A percentile compares a stretch with the other conserved stretches of the same genome.
phyloP scores from a whole-genome alignment of 2,888 invertebrate genomes.

The Deroplatys truncata region DNA sequence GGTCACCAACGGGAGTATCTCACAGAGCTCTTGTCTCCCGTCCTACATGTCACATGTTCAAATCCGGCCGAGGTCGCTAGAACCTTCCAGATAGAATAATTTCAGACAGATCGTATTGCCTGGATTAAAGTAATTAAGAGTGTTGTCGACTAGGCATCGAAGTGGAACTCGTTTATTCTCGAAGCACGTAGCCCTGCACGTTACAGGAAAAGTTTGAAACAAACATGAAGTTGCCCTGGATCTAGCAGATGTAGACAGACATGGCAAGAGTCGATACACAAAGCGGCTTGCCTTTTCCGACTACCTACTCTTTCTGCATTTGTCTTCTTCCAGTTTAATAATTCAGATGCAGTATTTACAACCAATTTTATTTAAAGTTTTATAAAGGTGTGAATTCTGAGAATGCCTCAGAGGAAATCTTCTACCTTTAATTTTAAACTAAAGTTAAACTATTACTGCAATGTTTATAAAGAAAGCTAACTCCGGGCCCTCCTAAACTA shows the following conservation, averaged over 20 bases:
- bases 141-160: not conserved
- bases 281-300: not conserved
- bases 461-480: too few species aligned
- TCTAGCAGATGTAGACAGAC: not conserved
- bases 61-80: not conserved
- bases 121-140: not conserved
- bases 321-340: too few species aligned
- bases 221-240: not conserved
- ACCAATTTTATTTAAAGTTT: too few species aligned
- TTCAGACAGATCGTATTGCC: not conserved
- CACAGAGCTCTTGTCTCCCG: not conserved
- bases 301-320: not conserved
- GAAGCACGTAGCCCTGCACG: not conserved
- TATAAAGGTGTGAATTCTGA: too few species aligned
- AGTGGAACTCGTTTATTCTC: not conserved
- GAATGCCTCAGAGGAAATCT: too few species aligned
- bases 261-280: not conserved
- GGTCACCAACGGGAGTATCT: not conserved
- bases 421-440: too few species aligned
- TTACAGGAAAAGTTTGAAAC: not conserved
- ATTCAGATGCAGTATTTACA: too few species aligned
- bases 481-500: too few species aligned
- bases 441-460: too few species aligned
- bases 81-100: not conserved
- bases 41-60: not conserved